phyloP scores from a whole-genome alignment of 2,113 vertebrate genomes.

The Mionectes macconnelli region DNA sequence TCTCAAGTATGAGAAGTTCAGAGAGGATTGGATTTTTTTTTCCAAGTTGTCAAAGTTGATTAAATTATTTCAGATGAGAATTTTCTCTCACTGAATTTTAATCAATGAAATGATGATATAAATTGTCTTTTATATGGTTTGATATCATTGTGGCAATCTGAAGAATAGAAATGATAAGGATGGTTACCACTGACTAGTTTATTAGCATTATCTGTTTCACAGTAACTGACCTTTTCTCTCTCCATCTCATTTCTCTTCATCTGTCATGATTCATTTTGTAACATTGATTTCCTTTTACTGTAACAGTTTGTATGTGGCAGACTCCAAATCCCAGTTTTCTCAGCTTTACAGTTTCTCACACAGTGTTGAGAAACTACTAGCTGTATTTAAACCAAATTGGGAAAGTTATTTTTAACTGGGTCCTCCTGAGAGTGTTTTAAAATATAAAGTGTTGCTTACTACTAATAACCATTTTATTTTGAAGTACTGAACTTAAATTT shows the following conservation, averaged over 20 bases:
- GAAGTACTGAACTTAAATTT: neutral
- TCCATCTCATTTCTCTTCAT: neutral
- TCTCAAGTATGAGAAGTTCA: neutral
- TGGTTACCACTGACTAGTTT: conserved; percentile 36
- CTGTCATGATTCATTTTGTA: conserved; percentile 57
- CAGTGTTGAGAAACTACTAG: neutral
- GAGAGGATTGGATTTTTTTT: neutral
- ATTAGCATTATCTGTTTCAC: conserved; percentile 60
- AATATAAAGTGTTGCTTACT: neutral
- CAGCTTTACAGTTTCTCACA: neutral
- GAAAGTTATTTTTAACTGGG: neutral
- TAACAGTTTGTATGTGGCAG: neutral
- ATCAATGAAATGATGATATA: conserved; percentile 30
- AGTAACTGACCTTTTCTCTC: conserved; percentile 52
- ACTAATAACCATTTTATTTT: neutral
- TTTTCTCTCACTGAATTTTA: conserved; percentile 28
- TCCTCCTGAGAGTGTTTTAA: neutral
- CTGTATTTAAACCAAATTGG: neutral
- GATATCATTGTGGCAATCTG: conserved; percentile 33
- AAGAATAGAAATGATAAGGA: conserved; percentile 38
- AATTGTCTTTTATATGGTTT: conserved; percentile 15
- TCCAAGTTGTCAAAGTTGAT: neutral
- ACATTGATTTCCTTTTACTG: conserved; percentile 52
- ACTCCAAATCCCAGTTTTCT: conserved; percentile 16
- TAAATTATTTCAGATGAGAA: conserved; percentile 49